These are phyloP conservation scores for Gambusia holbrooki DNA, from an alignment of 2,113 vertebrate genomes.

Conservation along the genomic window DNA sequence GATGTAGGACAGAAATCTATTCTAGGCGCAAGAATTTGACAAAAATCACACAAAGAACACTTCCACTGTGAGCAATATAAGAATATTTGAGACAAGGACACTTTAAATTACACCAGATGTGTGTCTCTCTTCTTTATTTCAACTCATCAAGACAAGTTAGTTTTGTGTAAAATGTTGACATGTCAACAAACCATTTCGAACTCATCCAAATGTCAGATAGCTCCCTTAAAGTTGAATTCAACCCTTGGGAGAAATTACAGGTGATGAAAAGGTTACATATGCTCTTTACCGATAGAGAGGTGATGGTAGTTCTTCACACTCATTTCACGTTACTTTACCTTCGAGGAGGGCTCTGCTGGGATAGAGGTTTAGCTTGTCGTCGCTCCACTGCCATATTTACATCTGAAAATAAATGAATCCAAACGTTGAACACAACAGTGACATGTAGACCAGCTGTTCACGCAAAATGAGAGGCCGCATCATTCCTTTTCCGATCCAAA, in stretches of 20 bases:
- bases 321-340: conserved; percentile 96
- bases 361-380: conserved; percentile 96
- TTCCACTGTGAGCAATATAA: conserved; percentile 15
- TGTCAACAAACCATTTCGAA: conserved; percentile 17
- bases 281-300: conserved; percentile 52
- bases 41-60: conserved; percentile 10
- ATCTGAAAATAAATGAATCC: conserved; percentile 99
- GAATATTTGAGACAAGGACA: conserved; percentile 75
- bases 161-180: conserved; percentile 1
- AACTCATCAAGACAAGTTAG: conserved; percentile 41
- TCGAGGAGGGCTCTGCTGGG: conserved; percentile 97
- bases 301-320: conserved; percentile 71
- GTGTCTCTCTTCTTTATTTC: conserved; percentile 74
- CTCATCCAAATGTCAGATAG: conserved; percentile 1
- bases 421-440: conserved; percentile 92
- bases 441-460: conserved; percentile 64
- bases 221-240: conserved; percentile 22
- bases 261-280: conserved; percentile 29
- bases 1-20: neutral
- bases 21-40: neutral
- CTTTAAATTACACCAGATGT: conserved; percentile 52
- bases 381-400: conserved; percentile 99
- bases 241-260: conserved; percentile 36
- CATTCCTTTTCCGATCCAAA: conserved; percentile 61
- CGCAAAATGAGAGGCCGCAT: conserved; percentile 48